Evolutionary conservation across 2,797 vertebrate genomes (phyloP), one percentile per base, ranked within the genome.

Genomic region (Syndactyla subalaris): DNA sequence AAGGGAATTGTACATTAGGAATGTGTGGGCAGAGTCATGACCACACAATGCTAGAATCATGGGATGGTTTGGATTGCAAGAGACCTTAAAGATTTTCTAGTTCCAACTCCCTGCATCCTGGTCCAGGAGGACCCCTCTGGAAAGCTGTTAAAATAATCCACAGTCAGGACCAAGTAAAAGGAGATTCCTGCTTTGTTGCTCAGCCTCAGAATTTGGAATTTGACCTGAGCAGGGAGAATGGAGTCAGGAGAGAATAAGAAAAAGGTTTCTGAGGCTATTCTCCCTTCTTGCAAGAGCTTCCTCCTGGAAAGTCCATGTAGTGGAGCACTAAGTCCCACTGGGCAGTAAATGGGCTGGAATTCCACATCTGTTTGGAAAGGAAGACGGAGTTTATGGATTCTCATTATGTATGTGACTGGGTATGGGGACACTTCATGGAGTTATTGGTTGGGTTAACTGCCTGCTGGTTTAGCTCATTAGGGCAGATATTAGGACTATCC

Each of bases 11-110:
- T 24, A 3, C 23, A 24, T 27, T 59, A 71, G 57, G 52, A 67
- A 4, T 7, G 34, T 45, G 29, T 1, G 3, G 45, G 38, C 57
- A 77, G 38, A 16, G 34, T 20, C 18, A 32, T 0, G 2, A 18
- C 17, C 5, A 2, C 32, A 54, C 49, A 54, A 54, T 71, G 49
- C 36, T 71, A 17, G 15, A 71, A 19, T 70, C 36, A 51, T 41
- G 22, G 49, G 24, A 41, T 26, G 30, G n/a, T 71, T 71, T 54
- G 12, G 10, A 30, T 39, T 70, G 29, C 20, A 55, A 55, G 30
- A 30, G 32, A 34, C 52, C 52, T 55, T 55, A 27, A 43, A 72
- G 70, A 45, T 55, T 23, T 27, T 72, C 30, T 43, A 34, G 52
- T 72, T 72, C 39, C 39, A 43, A 15, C 23, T 9, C 43, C 12